Evolutionary conservation across 2,113 vertebrate genomes (phyloP).

Genomic region (Channa argus): DNA sequence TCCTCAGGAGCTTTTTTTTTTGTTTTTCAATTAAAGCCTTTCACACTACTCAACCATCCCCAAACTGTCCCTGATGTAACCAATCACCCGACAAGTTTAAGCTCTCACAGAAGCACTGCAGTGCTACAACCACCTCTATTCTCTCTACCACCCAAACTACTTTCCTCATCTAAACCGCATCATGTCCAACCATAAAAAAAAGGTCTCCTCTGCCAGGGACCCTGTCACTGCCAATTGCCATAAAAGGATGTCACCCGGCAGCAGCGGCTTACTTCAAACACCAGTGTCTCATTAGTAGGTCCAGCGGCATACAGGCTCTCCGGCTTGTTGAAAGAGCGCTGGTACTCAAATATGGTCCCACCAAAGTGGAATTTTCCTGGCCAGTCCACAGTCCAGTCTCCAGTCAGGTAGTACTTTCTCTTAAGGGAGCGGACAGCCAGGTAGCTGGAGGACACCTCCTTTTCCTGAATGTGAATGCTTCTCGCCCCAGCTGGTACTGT

Average conservation of each 20-base stretch:
- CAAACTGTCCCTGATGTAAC: constrained; percentile 47
- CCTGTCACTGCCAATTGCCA: constrained; percentile 66
- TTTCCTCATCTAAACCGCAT: constrained; percentile 70
- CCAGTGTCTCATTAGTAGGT: constrained; percentile 95
- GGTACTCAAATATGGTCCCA: constrained; percentile 92
- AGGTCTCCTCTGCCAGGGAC: constrained; percentile 61
- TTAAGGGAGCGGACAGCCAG: constrained; percentile 89
- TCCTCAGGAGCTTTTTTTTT: no score
- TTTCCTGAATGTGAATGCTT: constrained; percentile 89
- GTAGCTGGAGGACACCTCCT: constrained; percentile 91
- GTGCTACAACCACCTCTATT: constrained; percentile 18
- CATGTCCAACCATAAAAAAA: constrained; percentile 38
- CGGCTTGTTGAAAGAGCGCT: constrained; percentile 87
- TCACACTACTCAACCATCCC: constrained; percentile 16
- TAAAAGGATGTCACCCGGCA: constrained; percentile 62
- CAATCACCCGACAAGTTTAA: constrained; percentile 59
- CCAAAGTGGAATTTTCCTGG: constrained; percentile 93
- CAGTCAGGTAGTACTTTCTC: constrained; percentile 91
- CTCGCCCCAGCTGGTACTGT: constrained; percentile 90
- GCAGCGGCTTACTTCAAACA: constrained; percentile 93
- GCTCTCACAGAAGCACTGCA: constrained; percentile 50
- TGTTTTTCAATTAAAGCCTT: constrained; percentile 5
- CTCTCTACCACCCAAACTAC: constrained; percentile 38
- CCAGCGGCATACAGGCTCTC: constrained; percentile 91
- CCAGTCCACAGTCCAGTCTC: constrained; percentile 96